Percentiles rank a stretch among this genome's conserved stretches.
These are phyloP conservation scores for Rafetus swinhoei DNA, from an alignment of 2,113 vertebrate species.

Conservation along the genomic window DNA sequence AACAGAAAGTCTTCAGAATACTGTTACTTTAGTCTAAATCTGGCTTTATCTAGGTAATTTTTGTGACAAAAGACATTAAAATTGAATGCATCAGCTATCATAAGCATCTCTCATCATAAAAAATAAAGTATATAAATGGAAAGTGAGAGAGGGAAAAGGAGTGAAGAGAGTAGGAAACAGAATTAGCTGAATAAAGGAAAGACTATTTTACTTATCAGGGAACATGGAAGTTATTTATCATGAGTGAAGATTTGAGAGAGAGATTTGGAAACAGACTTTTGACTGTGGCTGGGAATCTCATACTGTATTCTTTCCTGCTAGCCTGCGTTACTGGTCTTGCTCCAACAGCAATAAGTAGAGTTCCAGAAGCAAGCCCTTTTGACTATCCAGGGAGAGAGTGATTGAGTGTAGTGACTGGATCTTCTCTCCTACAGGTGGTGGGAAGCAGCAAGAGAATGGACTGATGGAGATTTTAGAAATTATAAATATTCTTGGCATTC, in stretches of 20 bases:
- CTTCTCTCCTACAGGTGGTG: not conserved
- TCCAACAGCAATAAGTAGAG: not conserved
- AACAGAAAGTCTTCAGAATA: not conserved
- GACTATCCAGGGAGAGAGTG: not conserved
- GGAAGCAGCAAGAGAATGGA: not conserved
- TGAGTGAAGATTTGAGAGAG: not conserved
- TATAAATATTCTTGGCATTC: not conserved
- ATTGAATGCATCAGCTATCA: not conserved
- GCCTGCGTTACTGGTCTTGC: not conserved
- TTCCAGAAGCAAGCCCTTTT: not conserved
- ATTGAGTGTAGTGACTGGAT: too few relatives aligned
- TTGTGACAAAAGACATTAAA: not conserved
- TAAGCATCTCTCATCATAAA: not conserved
- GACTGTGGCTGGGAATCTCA: not conserved
- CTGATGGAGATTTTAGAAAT: rapidly evolving
- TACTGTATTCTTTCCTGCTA: not conserved
- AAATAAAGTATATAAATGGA: not conserved
- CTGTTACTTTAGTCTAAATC: not conserved
- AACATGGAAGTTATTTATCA: not conserved
- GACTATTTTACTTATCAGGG: not conserved
- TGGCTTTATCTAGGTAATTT: not conserved
- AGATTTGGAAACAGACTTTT: not conserved
- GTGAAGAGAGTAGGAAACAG: not conserved
- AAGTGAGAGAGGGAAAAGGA: not conserved
- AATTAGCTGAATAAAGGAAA: not conserved